A percentile compares a stretch with the other conserved stretches of the same genome.
These are phyloP conservation scores for Pterois miles DNA, from an alignment of 2,797 vertebrate genomes.

Conservation along the genomic window DNA sequence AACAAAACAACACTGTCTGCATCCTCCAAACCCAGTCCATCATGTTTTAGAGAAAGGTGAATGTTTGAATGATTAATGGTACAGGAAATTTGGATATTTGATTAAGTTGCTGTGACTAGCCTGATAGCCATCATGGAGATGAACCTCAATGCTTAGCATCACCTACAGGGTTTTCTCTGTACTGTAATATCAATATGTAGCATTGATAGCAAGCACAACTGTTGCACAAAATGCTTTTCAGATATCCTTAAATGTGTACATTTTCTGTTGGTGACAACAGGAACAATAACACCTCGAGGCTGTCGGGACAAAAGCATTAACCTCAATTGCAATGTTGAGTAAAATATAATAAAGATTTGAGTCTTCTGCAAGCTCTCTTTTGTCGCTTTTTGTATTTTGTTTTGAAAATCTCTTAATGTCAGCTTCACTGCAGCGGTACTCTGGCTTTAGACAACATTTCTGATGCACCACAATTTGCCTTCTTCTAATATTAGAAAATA, in stretches of 20 bases:
- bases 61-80: not conserved
- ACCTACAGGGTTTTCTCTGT: not conserved
- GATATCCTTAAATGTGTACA: not conserved
- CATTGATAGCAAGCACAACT: not conserved
- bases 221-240: constrained; percentile 5
- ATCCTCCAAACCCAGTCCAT: constrained; percentile 12
- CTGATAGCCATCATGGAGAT: not conserved
- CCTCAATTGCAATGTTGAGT: not conserved
- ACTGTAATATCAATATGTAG: not conserved
- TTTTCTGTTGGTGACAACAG: not conserved
- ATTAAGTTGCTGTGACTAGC: not conserved
- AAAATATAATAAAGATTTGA: not conserved
- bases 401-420: not conserved
- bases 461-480: not conserved
- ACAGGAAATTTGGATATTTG: not conserved
- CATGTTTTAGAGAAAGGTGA: not conserved
- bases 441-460: not conserved
- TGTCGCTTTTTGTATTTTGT: too few species aligned
- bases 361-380: not conserved
- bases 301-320: not conserved
- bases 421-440: not conserved
- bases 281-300: not conserved
- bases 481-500: not conserved
- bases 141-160: not conserved
- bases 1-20: not conserved